Evolutionary conservation across 2,113 vertebrate species (phyloP).

Genomic region (Passer domesticus): DNA sequence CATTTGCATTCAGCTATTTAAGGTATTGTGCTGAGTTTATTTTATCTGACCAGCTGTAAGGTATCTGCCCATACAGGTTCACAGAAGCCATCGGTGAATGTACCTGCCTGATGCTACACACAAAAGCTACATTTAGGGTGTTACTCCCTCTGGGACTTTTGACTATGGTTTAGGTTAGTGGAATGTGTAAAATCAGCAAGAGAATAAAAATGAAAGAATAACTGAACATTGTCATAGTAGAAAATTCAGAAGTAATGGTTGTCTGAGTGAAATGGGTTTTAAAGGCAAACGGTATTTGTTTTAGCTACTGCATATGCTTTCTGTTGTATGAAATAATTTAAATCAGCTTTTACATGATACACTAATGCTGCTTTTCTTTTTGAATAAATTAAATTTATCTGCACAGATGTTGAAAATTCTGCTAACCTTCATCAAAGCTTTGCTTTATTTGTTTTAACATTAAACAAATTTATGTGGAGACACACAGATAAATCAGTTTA

Average conservation of each 20-base stretch:
- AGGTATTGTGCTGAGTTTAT: not conserved
- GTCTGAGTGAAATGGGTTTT: not conserved
- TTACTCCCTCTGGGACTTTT: not conserved
- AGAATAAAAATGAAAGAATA: not conserved
- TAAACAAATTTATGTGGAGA: conserved; percentile 64
- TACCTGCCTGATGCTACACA: not conserved
- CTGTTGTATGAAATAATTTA: conserved; percentile 55
- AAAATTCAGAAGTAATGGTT: not conserved
- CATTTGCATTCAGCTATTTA: not conserved
- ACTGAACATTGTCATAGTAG: not conserved
- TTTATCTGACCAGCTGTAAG: not conserved
- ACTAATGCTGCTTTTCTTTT: conserved; percentile 30
- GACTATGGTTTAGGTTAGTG: not conserved
- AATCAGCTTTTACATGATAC: conserved; percentile 40
- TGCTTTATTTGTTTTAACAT: conserved; percentile 68
- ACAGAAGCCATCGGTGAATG: not conserved
- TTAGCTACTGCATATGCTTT: conserved; percentile 39
- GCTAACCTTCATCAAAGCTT: conserved; percentile 56
- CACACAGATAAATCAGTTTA: conserved; percentile 50
- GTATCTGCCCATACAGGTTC: not conserved
- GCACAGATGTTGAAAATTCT: conserved; percentile 71
- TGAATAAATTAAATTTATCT: conserved; percentile 73
- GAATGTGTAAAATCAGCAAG: not conserved
- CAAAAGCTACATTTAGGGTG: not conserved
- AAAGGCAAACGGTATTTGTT: conserved; percentile 13